Evolutionary conservation across 2,888 invertebrate genomes (phyloP).

Genomic region (Lasioglossum leucozonium): DNA sequence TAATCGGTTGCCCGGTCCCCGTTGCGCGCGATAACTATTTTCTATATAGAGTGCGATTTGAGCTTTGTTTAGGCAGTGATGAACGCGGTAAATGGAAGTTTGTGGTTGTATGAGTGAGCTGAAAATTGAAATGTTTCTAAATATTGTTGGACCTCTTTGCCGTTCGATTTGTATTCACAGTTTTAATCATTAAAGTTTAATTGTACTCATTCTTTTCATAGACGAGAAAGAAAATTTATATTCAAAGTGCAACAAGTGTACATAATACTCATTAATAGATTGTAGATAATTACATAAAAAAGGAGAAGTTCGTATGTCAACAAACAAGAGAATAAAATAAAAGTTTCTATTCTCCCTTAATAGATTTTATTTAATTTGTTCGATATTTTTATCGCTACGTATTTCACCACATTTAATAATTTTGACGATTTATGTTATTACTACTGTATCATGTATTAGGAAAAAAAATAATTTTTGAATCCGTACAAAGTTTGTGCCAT

Average conservation of each 20-base stretch:
- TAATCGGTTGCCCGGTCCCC: background rate
- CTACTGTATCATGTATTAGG: no score
- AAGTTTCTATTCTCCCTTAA: no score
- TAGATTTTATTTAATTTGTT: no score
- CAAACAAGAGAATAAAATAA: no score
- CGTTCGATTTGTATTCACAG: background rate
- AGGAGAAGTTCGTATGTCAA: no score
- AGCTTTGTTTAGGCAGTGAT: background rate
- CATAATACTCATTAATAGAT: no score
- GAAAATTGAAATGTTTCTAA: background rate
- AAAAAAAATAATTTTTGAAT: no score
- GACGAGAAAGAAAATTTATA: background rate
- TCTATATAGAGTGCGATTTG: background rate
- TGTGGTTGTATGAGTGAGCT: background rate
- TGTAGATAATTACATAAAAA: no score
- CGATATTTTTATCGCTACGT: no score
- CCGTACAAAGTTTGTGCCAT: no score
- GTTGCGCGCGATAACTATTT: background rate
- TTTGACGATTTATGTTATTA: no score
- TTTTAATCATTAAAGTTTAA: background rate
- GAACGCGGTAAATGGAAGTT: background rate
- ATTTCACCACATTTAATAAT: no score
- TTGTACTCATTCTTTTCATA: background rate
- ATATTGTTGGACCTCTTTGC: background rate
- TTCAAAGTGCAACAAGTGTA: background rate